phyloP scores from a whole-genome alignment of 2,888 invertebrate species.

The Spicauda simplicius region DNA sequence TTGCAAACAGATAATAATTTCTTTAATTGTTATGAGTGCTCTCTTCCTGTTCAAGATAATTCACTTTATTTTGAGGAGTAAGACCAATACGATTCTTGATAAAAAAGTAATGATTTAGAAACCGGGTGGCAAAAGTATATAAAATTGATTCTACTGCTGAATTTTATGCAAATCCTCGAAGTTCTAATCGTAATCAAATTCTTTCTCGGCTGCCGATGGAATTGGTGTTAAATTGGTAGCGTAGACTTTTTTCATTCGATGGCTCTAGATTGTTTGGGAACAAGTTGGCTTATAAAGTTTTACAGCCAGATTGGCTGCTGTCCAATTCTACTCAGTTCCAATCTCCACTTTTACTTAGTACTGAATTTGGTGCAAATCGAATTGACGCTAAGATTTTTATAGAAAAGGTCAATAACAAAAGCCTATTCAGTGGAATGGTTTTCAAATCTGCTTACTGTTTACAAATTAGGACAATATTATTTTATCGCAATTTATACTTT shows the following conservation, averaged over 20 bases:
- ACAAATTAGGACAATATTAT: too few relatives aligned
- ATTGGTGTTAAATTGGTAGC: not conserved
- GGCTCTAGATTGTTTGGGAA: not conserved
- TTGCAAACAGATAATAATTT: too few relatives aligned
- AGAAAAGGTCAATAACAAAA: not conserved
- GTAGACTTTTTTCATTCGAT: not conserved
- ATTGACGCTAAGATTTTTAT: not conserved
- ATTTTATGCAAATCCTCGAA: too few relatives aligned
- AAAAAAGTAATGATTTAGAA: too few relatives aligned
- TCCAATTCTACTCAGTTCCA: conserved; percentile 1
- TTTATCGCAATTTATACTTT: too few relatives aligned
- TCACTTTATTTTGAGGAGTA: too few relatives aligned
- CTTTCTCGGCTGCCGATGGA: not conserved
- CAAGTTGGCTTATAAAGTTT: not conserved
- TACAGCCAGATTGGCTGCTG: not conserved
- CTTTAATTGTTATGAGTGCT: too few relatives aligned
- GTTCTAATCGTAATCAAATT: not conserved
- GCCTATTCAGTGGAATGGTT: not conserved
- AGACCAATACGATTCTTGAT: too few relatives aligned
- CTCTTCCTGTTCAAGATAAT: too few relatives aligned
- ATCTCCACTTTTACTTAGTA: not conserved
- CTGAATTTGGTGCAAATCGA: not conserved
- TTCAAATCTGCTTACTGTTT: not conserved
- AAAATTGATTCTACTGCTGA: too few relatives aligned
- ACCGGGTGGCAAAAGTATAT: too few relatives aligned